Conservation (phyloP, 2,113 vertebrate species). For the Blennius ocellaris region DNA sequence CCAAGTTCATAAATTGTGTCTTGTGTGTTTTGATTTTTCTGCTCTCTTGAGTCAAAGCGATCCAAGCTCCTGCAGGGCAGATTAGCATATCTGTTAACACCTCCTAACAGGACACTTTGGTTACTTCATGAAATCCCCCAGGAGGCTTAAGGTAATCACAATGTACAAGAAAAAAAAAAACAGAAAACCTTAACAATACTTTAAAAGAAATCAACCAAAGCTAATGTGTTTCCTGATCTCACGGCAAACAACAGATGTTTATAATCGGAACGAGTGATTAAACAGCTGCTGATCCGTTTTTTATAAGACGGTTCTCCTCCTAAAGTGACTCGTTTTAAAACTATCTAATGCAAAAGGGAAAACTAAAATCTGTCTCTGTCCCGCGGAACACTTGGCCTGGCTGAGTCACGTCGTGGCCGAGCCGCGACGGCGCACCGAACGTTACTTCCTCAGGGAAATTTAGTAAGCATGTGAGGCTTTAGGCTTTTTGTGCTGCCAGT, state of each 20-base stretch:
- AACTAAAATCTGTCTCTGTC: neutral
- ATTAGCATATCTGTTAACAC: neutral
- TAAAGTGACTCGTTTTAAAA: conserved; percentile 16
- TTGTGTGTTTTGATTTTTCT: neutral
- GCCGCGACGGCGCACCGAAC: too few relatives aligned
- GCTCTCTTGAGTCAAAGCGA: neutral
- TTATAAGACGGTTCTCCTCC: neutral
- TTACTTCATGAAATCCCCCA: neutral
- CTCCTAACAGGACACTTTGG: neutral
- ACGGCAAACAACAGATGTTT: conserved; percentile 31
- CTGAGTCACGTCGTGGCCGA: too few relatives aligned
- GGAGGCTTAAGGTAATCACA: neutral
- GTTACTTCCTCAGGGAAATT: too few relatives aligned
- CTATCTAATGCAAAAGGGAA: conserved; percentile 9
- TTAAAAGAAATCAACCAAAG: neutral
- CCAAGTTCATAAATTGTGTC: neutral
- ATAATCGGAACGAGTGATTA: conserved; percentile 19
- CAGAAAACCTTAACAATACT: neutral
- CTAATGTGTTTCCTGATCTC: neutral
- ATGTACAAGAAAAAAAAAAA: neutral
- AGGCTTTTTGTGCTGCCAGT: too few relatives aligned
- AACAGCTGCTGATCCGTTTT: conserved; percentile 23
- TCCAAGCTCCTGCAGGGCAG: neutral
- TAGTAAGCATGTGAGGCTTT: too few relatives aligned
- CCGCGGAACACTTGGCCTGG: too few relatives aligned